Base-by-base conservation (phyloP, 92 coral and sea anemone genomes). In the Nematostella vectensis region DNA sequence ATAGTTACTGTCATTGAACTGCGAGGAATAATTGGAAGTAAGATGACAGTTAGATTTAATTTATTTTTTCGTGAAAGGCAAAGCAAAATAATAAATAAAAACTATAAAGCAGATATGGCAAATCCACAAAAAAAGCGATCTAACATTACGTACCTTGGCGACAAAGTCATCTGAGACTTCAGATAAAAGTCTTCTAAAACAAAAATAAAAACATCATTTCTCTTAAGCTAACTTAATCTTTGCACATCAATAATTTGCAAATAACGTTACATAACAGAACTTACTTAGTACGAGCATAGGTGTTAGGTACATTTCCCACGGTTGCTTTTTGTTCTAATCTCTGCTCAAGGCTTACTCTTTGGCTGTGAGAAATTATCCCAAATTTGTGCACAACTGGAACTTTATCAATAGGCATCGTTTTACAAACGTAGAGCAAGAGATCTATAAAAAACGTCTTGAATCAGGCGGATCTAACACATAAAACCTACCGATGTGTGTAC, bases 301-400 rank as follows among this genome's bases (percentile, higher is more conserved):
- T 80, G 18, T 59, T 71, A 1, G 80, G 77, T 18, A 78, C 80
- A 18, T 57, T 50, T 40, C 70, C 39, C 13, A 47, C 44, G 11
- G 58, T 63, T n/a, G 96, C 57, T 69, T 86, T 81, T 25, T 62
- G 74, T 8, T 95, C 82, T 31, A 91, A 69, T 38, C 98, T 64
- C 29, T 81, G 77, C 57, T 91, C 96, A 38, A 91, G 58, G 1
- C 64, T 74, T 27, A 78, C 40, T 31, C 98, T 78, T 42, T 91
- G 98, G 42, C 84, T 75, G 45, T 86, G 96, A 11, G 98, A 91
- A 60, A 91, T 91, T 9, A 91, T 91, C 37, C 98, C 98, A 58
- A 91, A 91, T 63, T 91, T 91, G 65, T 91, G 98, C 27, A 87
- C 96, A 2, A 86, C 82, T 15, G 86, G 85, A 4, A 78, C 91